A percentile compares a stretch with the other conserved stretches of the same genome.
phyloP scores from a whole-genome alignment of 2,113 vertebrate genomes.

The Oryzias melastigma region DNA sequence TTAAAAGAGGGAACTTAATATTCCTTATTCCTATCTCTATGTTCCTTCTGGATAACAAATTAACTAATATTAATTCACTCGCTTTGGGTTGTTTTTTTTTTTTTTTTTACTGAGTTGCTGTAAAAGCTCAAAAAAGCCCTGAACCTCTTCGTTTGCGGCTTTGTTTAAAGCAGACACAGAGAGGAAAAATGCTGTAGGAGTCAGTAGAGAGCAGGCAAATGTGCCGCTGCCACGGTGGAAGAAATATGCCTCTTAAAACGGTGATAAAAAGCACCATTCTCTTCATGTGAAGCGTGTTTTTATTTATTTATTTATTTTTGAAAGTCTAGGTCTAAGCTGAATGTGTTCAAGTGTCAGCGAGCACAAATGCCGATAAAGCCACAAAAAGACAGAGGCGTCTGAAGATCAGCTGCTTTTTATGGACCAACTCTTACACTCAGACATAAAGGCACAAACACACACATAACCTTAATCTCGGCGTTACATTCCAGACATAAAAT shows the following conservation, averaged over 20 bases:
- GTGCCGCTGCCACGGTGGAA: constrained; percentile 12
- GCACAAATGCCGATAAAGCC: constrained; percentile 2
- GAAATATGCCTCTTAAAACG: no score
- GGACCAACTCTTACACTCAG: constrained; percentile 6
- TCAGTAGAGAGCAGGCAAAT: constrained; percentile 60
- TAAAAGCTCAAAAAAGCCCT: background rate
- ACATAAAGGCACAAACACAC: background rate
- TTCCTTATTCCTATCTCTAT: constrained; percentile 3
- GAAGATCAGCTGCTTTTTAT: constrained; percentile 51
- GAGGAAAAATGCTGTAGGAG: constrained; percentile 53
- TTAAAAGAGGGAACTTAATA: background rate
- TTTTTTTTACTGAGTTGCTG: background rate
- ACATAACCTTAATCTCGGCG: constrained; percentile 50
- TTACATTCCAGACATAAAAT: constrained; percentile 77
- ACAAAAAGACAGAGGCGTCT: constrained; percentile 32
- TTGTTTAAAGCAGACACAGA: constrained; percentile 25
- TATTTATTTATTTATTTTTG: constrained; percentile 29
- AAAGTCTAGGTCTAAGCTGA: constrained; percentile 25
- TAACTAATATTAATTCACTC: background rate
- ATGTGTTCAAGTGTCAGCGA: constrained; percentile 18
- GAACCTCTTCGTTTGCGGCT: constrained; percentile 7
- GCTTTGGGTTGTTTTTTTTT: background rate
- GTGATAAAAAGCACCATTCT: no score
- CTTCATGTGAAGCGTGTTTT: constrained; percentile 15
- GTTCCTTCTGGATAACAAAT: background rate